phyloP scores from a whole-genome alignment of 1,140 invertebrate genomes.

The Myzus persicae region DNA sequence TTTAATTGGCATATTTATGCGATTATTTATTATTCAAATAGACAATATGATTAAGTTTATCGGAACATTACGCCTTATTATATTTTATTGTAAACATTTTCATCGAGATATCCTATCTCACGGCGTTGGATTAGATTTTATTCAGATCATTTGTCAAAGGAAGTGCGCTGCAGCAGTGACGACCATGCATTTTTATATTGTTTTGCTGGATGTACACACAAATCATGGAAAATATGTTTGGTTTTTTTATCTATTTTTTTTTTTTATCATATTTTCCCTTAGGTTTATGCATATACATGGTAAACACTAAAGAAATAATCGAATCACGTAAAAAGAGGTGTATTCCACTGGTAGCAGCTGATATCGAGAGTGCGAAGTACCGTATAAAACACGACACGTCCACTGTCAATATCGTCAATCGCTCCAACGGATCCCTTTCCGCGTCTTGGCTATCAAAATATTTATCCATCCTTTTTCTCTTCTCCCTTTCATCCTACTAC shows the following conservation, averaged over 20 bases:
- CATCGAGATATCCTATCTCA: not conserved
- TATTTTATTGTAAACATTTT: not conserved
- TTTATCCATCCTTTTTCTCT: not conserved
- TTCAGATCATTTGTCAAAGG: not conserved
- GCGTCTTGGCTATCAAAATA: conserved; percentile 27
- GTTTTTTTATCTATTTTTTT: not conserved
- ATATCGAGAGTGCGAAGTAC: conserved; percentile 24
- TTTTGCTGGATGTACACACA: not conserved
- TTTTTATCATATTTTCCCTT: not conserved
- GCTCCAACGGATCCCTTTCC: not conserved
- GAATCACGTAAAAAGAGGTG: conserved; percentile 45
- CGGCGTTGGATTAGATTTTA: not conserved
- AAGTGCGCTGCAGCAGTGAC: not conserved
- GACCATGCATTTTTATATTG: not conserved
- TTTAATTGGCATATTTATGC: no score
- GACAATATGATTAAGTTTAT: no score
- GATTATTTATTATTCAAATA: no score
- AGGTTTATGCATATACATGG: not conserved
- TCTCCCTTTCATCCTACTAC: not conserved
- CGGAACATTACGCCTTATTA: no score
- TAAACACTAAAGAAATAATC: not conserved
- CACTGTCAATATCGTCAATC: conserved; percentile 19
- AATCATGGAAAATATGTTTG: not conserved
- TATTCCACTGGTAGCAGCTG: not conserved
- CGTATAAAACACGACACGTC: conserved; percentile 40